A percentile compares a stretch with the other conserved stretches of the same genome.
Evolutionary conservation across 2,797 vertebrate species (phyloP).

Genomic region (Cercopithecus hamlyni): DNA sequence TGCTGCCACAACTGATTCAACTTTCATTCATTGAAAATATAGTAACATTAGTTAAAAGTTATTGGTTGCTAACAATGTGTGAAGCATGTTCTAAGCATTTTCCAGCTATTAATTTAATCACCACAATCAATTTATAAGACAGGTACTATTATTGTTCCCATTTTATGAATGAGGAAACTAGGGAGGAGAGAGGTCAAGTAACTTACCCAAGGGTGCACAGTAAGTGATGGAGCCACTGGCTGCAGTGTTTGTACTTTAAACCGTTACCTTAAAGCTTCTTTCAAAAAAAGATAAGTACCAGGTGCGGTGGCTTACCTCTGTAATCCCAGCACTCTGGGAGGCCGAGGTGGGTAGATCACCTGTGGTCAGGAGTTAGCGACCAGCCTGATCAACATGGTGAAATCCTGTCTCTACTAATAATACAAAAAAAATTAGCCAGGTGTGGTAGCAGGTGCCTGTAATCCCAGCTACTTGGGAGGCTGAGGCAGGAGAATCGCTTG

Average conservation of each 20-base stretch:
- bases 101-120: neutral
- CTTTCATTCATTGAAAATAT: neutral
- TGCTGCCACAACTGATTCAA: neutral
- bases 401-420: neutral
- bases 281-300: neutral
- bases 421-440: too few relatives aligned
- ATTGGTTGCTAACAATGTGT: neutral
- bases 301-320: neutral
- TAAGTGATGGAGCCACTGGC: neutral
- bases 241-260: neutral
- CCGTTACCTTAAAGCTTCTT: rapidly evolving
- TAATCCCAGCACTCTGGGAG: neutral
- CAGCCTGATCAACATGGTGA: neutral
- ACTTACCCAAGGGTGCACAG: neutral
- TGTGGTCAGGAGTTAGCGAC: neutral
- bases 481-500: neutral
- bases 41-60: neutral
- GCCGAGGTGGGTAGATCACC: neutral
- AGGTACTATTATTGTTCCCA: neutral
- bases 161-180: neutral
- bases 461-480: neutral
- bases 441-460: too few relatives aligned
- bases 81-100: neutral
- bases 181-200: neutral
- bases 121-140: neutral